A percentile compares a stretch with the other conserved stretches of the same genome.
Conservation (phyloP, 2,888 invertebrate genomes). For the Morpho deidamia region DNA sequence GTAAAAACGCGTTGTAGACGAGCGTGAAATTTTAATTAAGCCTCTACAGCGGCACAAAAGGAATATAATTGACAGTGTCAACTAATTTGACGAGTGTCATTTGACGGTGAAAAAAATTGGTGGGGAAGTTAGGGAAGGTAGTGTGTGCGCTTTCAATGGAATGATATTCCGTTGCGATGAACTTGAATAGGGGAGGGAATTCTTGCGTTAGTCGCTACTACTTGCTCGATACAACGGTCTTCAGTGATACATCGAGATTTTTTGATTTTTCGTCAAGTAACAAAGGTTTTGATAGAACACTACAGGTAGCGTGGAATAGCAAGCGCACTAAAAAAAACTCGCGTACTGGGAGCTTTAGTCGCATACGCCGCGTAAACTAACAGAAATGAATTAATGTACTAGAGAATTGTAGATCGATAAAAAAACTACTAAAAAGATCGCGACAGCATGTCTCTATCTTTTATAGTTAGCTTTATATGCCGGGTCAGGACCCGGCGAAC, state of each 20-base stretch:
- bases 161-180: slow-evolving; percentile 50
- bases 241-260: slow-evolving; percentile 19
- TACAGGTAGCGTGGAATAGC: too few species aligned
- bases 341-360: too few species aligned
- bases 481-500: too few species aligned
- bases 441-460: too few species aligned
- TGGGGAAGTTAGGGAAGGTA: slow-evolving; percentile 27
- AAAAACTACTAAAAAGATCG: too few species aligned
- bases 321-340: too few species aligned
- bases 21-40: slow-evolving; percentile 74
- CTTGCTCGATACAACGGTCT: slow-evolving; percentile 25
- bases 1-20: slow-evolving; percentile 34
- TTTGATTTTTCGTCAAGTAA: slow-evolving; percentile 14
- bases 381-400: too few species aligned
- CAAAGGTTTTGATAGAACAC: too few species aligned
- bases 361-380: too few species aligned
- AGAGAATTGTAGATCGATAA: too few species aligned
- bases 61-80: slow-evolving; percentile 59
- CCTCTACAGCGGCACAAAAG: slow-evolving; percentile 56
- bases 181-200: slow-evolving; percentile 41
- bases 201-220: slow-evolving; percentile 20
- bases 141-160: slow-evolving; percentile 41
- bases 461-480: too few species aligned
- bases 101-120: slow-evolving; percentile 44
- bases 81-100: slow-evolving; percentile 66